A percentile compares a stretch with the other conserved stretches of the same genome.
Evolutionary conservation across 2,888 invertebrate species (phyloP).

Genomic region (Ommatoiulus sabulosus): DNA sequence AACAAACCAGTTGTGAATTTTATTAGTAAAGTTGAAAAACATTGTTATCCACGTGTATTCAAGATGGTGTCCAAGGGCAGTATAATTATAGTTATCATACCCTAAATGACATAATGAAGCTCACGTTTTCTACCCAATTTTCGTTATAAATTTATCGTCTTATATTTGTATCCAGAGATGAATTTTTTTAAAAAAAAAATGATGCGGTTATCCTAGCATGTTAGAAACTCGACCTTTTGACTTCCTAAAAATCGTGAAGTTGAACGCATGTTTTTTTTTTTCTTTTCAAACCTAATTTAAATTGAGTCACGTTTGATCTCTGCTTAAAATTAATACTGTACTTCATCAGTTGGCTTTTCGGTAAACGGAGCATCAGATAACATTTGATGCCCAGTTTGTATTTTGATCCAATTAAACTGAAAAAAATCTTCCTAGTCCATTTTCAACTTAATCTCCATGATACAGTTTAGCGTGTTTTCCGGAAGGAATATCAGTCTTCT

Average conservation of each 20-base stretch:
- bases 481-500: no score
- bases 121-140: no score
- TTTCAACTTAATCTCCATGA: neutral
- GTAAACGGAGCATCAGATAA: constrained; percentile 31
- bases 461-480: neutral
- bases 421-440: neutral
- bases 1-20: no score
- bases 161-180: no score
- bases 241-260: neutral
- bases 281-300: neutral
- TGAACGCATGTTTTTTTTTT: neutral
- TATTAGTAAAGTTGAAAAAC: no score
- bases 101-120: no score
- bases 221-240: neutral
- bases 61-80: no score
- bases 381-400: neutral
- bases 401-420: neutral
- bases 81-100: no score
- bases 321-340: neutral
- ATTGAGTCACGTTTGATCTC: neutral
- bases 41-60: no score
- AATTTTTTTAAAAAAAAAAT: no score
- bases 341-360: neutral
- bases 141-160: no score
- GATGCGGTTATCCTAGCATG: no score